Conservation (phyloP, 2,797 vertebrate genomes). For the Nannoperca obscura region DNA sequence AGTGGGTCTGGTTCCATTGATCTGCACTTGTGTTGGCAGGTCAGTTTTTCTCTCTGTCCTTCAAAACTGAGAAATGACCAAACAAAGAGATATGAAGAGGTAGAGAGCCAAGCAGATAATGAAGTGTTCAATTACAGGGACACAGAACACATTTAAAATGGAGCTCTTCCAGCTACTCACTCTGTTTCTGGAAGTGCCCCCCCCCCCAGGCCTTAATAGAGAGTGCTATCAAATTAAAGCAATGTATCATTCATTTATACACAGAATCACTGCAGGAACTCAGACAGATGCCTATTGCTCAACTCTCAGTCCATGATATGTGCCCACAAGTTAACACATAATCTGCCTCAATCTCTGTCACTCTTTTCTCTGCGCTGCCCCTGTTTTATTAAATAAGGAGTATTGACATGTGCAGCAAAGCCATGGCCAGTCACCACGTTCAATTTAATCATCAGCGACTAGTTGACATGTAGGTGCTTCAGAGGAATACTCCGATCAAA, state of each 20-base stretch:
- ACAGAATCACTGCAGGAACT: slow-evolving; percentile 51
- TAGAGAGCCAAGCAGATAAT: slow-evolving; percentile 73
- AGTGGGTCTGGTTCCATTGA: slow-evolving; percentile 56
- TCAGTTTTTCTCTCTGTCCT: slow-evolving; percentile 63
- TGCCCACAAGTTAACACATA: slow-evolving; percentile 40
- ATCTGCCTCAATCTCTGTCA: slow-evolving; percentile 54
- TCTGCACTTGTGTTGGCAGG: slow-evolving; percentile 69
- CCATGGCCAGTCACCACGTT: slow-evolving; percentile 44
- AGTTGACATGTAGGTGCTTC: slow-evolving; percentile 13
- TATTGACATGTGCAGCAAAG: slow-evolving; percentile 52
- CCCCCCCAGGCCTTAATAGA: slow-evolving; percentile 64
- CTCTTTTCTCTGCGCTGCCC: slow-evolving; percentile 42
- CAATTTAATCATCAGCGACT: slow-evolving; percentile 29
- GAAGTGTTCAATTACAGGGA: slow-evolving; percentile 84
- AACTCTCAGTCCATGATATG: slow-evolving; percentile 43
- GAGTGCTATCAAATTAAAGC: slow-evolving; percentile 79
- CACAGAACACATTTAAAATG: slow-evolving; percentile 69
- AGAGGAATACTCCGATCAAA: slow-evolving; percentile 34
- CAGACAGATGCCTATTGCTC: slow-evolving; percentile 57
- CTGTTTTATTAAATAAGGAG: slow-evolving; percentile 59
- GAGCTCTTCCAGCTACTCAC: slow-evolving; percentile 61
- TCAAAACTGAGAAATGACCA: slow-evolving; percentile 71
- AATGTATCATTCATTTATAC: slow-evolving; percentile 78
- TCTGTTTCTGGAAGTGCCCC: slow-evolving; percentile 56
- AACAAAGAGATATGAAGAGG: slow-evolving; percentile 60